These are phyloP conservation scores for Calliopum simillimum DNA, from an alignment of 2,888 invertebrate species.

Conservation along the genomic window DNA sequence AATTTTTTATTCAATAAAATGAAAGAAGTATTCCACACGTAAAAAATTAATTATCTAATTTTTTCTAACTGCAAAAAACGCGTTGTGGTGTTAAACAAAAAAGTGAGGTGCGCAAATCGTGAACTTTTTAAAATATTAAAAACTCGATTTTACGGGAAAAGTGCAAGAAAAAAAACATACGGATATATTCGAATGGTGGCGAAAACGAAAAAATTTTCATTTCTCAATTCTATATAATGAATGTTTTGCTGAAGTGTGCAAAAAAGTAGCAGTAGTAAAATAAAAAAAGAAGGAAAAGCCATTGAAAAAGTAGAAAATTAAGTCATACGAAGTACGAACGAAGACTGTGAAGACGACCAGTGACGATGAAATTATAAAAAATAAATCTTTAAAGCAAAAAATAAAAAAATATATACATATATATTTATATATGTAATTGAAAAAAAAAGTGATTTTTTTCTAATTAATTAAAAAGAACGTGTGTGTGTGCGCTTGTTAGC, in stretches of 20 bases:
- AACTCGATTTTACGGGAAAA: slow-evolving; percentile 4
- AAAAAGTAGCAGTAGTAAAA: slow-evolving; percentile 42
- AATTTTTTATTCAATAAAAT: slow-evolving; percentile 51
- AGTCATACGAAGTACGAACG: slow-evolving; percentile 54
- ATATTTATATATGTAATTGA: slow-evolving; percentile 12
- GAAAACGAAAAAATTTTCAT: slow-evolving; percentile 21
- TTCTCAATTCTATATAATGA: slow-evolving; percentile 24
- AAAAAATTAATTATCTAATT: slow-evolving; percentile 33
- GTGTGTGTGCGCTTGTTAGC: slow-evolving; percentile 37
- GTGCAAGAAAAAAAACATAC: slow-evolving; percentile 13
- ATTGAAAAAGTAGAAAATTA: slow-evolving; percentile 54
- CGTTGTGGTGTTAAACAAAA: slow-evolving; percentile 40
- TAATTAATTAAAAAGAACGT: slow-evolving; percentile 34
- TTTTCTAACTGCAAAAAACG: slow-evolving; percentile 15
- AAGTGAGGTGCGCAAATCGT: neutral
- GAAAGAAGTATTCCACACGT: slow-evolving; percentile 31
- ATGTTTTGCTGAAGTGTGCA: slow-evolving; percentile 50
- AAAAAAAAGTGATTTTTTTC: slow-evolving; percentile 30
- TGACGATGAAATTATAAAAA: slow-evolving; percentile 33
- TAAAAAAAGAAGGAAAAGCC: slow-evolving; percentile 44
- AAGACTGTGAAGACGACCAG: slow-evolving; percentile 46
- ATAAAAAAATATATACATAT: neutral
- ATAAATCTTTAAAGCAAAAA: neutral
- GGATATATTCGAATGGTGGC: slow-evolving; percentile 23
- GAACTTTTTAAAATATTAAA: slow-evolving; percentile 15